Base-by-base conservation (phyloP, 2,888 invertebrate genomes). In the Ditylenchus weischeri region DNA sequence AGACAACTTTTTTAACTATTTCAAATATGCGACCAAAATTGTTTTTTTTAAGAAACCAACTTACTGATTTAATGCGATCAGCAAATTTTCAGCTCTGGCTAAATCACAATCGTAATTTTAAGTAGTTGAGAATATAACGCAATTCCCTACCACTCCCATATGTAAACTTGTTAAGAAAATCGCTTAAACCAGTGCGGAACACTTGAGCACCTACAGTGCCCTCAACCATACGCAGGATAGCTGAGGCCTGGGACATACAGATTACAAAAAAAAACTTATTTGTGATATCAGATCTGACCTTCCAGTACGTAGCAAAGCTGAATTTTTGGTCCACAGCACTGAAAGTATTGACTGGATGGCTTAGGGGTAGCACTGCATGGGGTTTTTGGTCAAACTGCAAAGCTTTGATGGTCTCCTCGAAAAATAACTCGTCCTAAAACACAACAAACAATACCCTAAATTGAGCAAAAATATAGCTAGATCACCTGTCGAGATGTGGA, bases 141-240 rank as follows among this genome's bases (percentile, higher is more conserved):
- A 15, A 15, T 8, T 2, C 43, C 15, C 8, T 2, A 43, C 43
- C 77, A 65, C 76, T 78, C 13, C 72, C 69, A 64, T 77, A 78
- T 19, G 68, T 61, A 61, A 73, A 74, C 48, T 63, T 62, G 43
- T 69, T 67, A 15, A 78, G 63, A 61, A 75, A 78, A 18, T 66
- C 61, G 11, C 68, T 50, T 19, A 78, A 71, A 35, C 76, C 78
- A 43, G 71, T 50, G 19, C 69, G 72, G 65, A 78, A 78, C 0
- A 69, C 64, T 21, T 75, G 68, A 58, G 74, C 70, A 29, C 75
- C 72, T 0, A 78, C 21, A 75, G 65, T 35, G 64, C 64, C 57
- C 51, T 76, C 77, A 11, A 78, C 70, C 78, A 78, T 78, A 62
- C 72, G 47, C 51, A 76, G 71, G 2, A 78, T 70, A 18, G 69